A percentile compares a stretch with the other conserved stretches of the same genome.
phyloP scores from a whole-genome alignment of 2,113 vertebrate species.

The Proteles cristata region DNA sequence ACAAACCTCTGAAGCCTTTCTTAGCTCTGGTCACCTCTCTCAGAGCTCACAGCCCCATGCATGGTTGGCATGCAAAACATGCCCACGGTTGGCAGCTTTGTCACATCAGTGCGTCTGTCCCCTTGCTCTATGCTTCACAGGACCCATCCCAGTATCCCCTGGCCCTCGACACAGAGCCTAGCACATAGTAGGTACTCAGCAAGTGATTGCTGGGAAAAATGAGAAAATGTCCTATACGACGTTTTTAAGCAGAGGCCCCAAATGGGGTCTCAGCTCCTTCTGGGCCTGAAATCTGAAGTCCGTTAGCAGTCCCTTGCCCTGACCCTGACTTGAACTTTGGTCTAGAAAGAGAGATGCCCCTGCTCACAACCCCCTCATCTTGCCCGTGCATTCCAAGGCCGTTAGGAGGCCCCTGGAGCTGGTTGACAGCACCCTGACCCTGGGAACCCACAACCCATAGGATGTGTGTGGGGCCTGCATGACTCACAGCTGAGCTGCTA shows the following conservation, averaged over 20 bases:
- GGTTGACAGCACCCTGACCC: slow-evolving; percentile 49
- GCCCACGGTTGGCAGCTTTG: not conserved
- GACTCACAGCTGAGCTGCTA: slow-evolving; percentile 79
- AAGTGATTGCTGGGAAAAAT: not conserved
- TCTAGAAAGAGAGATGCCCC: slow-evolving; percentile 1
- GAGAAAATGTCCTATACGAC: not conserved
- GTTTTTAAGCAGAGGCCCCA: not conserved
- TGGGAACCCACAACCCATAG: slow-evolving; percentile 76
- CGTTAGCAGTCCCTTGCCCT: not conserved
- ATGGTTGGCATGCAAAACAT: too few relatives aligned
- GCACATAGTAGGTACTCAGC: not conserved
- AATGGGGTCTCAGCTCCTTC: not conserved
- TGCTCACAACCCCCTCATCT: not conserved
- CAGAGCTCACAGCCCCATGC: not conserved
- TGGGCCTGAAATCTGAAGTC: slow-evolving; percentile 32
- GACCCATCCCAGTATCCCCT: not conserved
- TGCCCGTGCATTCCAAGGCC: slow-evolving; percentile 73
- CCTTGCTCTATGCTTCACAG: not conserved
- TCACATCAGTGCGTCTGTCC: not conserved
- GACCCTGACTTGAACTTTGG: slow-evolving; percentile 59
- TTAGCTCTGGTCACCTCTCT: not conserved
- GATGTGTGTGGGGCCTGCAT: slow-evolving; percentile 71
- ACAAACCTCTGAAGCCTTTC: not conserved
- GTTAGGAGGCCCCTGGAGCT: slow-evolving; percentile 78
- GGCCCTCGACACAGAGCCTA: not conserved